A percentile compares a stretch with the other conserved stretches of the same genome.
phyloP scores from a whole-genome alignment of 2,113 vertebrate genomes.

The Myanophis thanlyinensis region DNA sequence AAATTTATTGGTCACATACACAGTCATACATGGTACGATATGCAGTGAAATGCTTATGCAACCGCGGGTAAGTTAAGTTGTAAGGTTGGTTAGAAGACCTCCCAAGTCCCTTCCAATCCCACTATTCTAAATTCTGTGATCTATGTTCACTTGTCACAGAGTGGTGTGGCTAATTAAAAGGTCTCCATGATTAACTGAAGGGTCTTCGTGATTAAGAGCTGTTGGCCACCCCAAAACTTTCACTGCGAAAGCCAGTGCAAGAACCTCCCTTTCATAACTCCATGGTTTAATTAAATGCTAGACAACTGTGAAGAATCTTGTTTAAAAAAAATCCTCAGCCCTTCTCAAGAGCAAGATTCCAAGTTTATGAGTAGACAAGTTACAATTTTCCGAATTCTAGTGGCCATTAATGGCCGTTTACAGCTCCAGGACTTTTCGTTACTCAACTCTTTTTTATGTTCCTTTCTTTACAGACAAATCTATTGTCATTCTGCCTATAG shows the following conservation, averaged over 20 bases:
- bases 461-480: background rate
- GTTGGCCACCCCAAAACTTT: background rate
- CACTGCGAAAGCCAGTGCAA: background rate
- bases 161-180: background rate
- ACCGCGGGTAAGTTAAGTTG: too few relatives aligned
- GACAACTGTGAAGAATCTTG: background rate
- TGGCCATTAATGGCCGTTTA: background rate
- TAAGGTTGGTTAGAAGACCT: too few relatives aligned
- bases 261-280: background rate
- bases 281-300: background rate
- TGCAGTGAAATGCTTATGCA: too few relatives aligned
- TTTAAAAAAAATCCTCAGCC: background rate
- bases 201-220: background rate
- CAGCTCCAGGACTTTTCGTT: background rate
- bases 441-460: background rate
- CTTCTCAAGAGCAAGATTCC: background rate
- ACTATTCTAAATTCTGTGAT: too few relatives aligned
- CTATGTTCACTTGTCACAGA: background rate
- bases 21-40: too few relatives aligned
- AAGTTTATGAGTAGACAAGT: background rate
- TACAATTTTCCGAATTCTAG: background rate
- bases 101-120: too few relatives aligned
- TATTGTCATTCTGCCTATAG: background rate
- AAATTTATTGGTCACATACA: too few relatives aligned
- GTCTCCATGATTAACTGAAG: background rate